Conservation (phyloP, 2,888 invertebrate species). For the Agrochola litura region DNA sequence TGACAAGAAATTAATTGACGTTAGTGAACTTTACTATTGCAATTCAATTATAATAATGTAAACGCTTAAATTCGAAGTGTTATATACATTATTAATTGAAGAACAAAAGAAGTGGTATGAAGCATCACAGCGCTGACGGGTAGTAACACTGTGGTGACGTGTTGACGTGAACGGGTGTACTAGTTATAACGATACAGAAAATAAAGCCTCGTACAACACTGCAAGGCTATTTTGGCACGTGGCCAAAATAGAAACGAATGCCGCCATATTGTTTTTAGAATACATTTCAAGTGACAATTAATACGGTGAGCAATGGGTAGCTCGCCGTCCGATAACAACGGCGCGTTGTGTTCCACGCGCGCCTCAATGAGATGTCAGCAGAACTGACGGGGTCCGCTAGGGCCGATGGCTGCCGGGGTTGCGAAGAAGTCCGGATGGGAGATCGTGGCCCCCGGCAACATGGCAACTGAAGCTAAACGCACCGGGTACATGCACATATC, state of each 20-base stretch:
- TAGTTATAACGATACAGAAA: background rate
- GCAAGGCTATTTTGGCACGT: background rate
- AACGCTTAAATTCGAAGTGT: no score
- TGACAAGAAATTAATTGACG: background rate
- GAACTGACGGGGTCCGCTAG: no score
- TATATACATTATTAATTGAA: background rate
- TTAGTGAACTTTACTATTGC: background rate
- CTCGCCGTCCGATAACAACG: no score
- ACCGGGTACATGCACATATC: no score
- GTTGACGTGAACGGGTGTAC: background rate
- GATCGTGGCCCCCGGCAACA: no score
- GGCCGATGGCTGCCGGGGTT: no score
- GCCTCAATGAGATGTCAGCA: no score
- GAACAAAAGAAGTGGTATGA: background rate
- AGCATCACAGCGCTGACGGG: background rate
- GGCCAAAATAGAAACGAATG: background rate
- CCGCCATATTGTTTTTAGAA: background rate
- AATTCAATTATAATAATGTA: background rate
- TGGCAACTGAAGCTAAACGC: no score
- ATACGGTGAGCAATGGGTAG: no score
- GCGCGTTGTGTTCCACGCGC: no score
- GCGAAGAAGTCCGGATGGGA: no score
- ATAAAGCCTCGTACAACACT: background rate
- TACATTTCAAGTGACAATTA: no score
- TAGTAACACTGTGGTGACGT: background rate